Evolutionary conservation across 2,888 invertebrate genomes (phyloP).

Genomic region (Chaetogeoica ovagalla): DNA sequence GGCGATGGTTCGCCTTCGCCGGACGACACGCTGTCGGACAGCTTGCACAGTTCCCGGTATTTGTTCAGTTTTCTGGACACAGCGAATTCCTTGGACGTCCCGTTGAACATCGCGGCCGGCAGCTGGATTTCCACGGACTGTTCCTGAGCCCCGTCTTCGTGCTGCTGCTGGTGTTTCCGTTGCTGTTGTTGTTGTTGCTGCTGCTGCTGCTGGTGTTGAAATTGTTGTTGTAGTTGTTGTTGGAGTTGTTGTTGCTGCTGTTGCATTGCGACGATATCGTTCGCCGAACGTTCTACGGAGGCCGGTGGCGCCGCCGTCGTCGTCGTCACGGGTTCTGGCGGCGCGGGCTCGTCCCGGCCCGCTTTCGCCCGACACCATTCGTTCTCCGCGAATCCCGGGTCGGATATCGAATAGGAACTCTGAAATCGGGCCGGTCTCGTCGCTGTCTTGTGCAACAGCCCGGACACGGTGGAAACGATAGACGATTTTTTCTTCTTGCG

Average conservation of each 20-base stretch:
- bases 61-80: constrained; percentile 80
- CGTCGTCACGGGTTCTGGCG: neutral
- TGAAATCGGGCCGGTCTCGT: constrained; percentile 55
- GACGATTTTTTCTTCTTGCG: constrained; percentile 74
- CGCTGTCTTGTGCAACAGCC: constrained; percentile 78
- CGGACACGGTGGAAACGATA: constrained; percentile 81
- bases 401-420: constrained; percentile 75
- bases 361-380: constrained; percentile 35
- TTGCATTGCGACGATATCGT: neutral
- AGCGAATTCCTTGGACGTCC: constrained; percentile 80
- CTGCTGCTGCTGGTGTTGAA: no score
- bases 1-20: constrained; percentile 65
- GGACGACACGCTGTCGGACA: constrained; percentile 59
- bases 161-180: neutral
- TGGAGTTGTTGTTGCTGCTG: no score
- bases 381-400: constrained; percentile 63
- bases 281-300: neutral
- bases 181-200: no score
- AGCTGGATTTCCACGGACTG: constrained; percentile 59
- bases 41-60: constrained; percentile 65
- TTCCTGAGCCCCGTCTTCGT: neutral
- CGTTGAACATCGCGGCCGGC: constrained; percentile 65
- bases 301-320: neutral
- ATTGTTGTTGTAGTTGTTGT: neutral
- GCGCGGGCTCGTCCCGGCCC: neutral